Base-by-base conservation (phyloP, 2,113 vertebrate species). In the Eurystomus gularis region DNA sequence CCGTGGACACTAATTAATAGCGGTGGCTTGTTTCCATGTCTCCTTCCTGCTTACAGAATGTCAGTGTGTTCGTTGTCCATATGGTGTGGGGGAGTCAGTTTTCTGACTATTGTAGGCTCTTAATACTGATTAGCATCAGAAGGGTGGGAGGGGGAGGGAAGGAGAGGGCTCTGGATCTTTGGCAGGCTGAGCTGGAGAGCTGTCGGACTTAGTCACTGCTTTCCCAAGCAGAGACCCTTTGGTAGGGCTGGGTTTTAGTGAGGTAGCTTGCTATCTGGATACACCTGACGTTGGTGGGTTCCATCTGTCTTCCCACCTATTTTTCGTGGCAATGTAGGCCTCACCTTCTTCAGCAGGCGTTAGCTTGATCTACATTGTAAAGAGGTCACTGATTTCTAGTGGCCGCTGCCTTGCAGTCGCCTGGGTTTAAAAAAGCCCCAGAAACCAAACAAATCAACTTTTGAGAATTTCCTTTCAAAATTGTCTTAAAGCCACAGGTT, bases 91-190 rank as follows among this genome's bases (percentile, higher is more conserved):
- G 52, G 87, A 75, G 61, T 40, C 17, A 31, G 91, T 61, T 81
- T 89, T 94, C 94, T 91, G 81, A 83, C 82, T 75, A 0, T 62
- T 49, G 24, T 42, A 61, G 69, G 39, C 62, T 69, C 51, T 40
- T 86, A 80, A 46, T 91, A 5, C 66, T 90, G 88, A 79, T 89
- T 17, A 93, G 86, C 72, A 37, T 83, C 51, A 90, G 91, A 94
- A 85, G 62, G 70, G 62, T 71, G 17, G 81, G 80, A 90, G 79
- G 76, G 8, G 18, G 61, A 80, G 61, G 66, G 86, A 97, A 81
- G 75, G 77, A 85, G 66, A 68, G 24, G 35, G 65, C 75, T 79
- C 64, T 24, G 40, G 46, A 92, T 54, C n/a, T 62, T 37, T 46
- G 81, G 64, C 69, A 62, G 40, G 17, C 58, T 40, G 37, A 54